Base-by-base conservation (phyloP, 2,888 invertebrate genomes). In the Pyrgus malvae region DNA sequence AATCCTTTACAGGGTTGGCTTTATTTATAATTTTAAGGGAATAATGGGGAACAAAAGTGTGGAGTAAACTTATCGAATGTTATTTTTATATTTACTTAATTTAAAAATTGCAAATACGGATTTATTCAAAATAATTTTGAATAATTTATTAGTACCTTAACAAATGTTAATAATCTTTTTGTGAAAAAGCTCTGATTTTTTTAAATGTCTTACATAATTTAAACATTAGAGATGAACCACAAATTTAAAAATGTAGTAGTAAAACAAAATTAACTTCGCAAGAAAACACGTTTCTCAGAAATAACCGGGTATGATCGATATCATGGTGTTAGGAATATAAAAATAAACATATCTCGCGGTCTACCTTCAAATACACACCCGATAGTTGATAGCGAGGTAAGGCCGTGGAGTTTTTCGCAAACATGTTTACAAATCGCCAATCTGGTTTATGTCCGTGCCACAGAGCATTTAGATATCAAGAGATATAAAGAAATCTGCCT, bases 361-460 rank as follows among this genome's bases (percentile, higher is more conserved):
- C 19, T 29, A 31, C 41, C 40, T 49, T 41, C 23, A 11, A 16
- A 41, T 14, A 35, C 35, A 11, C 8, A 27, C 23, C 35, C 11
- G 42, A 56, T 37, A 56, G 57, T 42, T 27, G 48, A 38, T 38
- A 29, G 19, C 23, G 17, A 17, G 19, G 16, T 25, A n/a, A 25
- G 23, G 57, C 56, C 55, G 35, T 11, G 11, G n/a, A 42, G 37
- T 55, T 53, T 33, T 16, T 46, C 46, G 46, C 48, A 54, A 40
- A 44, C 48, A 40, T 57, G 54, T 55, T 58, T 53, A 57, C 55
- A 55, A 49, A 59, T 58, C 35, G 33, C 54, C 45, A 58, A 57
- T 61, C 58, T 60, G 63, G 56, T 60, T 61, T 56, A 48, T 54
- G 42, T 62, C 53, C 35, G 42, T 37, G 33, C 48, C 14, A 38